Evolutionary conservation across 2,797 vertebrate genomes (phyloP), one percentile per base, ranked within the genome.

Genomic region (Enteromius unitaeniatus): DNA sequence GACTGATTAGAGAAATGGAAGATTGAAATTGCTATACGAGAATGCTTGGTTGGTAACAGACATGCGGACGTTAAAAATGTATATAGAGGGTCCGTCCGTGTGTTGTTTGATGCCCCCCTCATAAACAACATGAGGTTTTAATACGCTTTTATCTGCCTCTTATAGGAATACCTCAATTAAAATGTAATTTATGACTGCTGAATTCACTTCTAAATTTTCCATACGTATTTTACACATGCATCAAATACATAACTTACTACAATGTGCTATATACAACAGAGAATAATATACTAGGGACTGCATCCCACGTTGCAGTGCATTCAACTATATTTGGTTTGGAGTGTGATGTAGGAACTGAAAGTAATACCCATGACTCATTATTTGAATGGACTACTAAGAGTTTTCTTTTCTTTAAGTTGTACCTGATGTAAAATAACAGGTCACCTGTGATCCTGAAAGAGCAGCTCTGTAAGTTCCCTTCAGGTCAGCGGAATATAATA

Each of bases 391-490:
- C 42, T 9, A 28, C 26, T n/a, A 62, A 47, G 15, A 47, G 6
- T n/a, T 26, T 19, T 34, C 42, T 23, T 40, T 42, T 70, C 26
- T 70, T 47, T 5, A 37, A 10, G 34, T 19, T 62, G 69, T 6
- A 23, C 23, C 31, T 83, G 76, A 87, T 88, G 81, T 40, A 64
- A 79, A 84, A 82, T 83, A 82, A 55, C 34, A 77, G 88, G 86
- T 90, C 78, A 85, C 68, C 86, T 82, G 37, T 84, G 76, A 74
- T 81, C 76, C 62, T 68, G 49, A 60, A 78, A 73, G 74, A 82
- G 83, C 76, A 79, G 47, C 15, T 64, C 49, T 34, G 72, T 82
- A 77, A 37, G 65, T 83, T 85, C 70, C 80, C 85, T 79, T 55
- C 68, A 78, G 78, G 78, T 34, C 51, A 78, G 51, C 53, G 37